Percentiles rank a stretch among this genome's conserved stretches.
These are phyloP conservation scores for Sylvia borin DNA, from an alignment of 2,797 vertebrate species.

Conservation along the genomic window DNA sequence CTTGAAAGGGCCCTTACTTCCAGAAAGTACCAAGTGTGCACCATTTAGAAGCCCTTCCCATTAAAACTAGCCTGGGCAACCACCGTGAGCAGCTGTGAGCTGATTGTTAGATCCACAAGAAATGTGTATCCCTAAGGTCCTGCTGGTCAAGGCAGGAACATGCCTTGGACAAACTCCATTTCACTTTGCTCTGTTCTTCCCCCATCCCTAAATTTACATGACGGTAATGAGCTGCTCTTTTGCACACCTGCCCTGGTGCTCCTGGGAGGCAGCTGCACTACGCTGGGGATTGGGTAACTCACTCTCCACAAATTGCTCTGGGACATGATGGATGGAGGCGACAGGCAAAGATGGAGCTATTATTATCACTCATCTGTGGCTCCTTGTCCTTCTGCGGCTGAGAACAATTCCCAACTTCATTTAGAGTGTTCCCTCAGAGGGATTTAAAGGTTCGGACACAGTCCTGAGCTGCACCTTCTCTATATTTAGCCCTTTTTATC, in stretches of 20 bases:
- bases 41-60: neutral
- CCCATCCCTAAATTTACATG: neutral
- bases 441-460: constrained; percentile 50
- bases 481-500: constrained; percentile 81
- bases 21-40: neutral
- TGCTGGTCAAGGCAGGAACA: neutral
- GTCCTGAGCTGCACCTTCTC: constrained; percentile 53
- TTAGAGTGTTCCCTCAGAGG: constrained; percentile 39
- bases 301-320: neutral
- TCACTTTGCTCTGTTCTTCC: neutral
- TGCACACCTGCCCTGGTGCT: neutral
- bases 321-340: rapidly evolving
- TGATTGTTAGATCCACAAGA: neutral
- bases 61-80: neutral
- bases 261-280: neutral
- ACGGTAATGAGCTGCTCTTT: neutral
- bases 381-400: constrained; percentile 36
- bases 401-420: constrained; percentile 56
- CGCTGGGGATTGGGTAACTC: neutral
- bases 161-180: neutral
- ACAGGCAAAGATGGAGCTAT: constrained; percentile 28
- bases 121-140: neutral
- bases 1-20: neutral
- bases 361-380: neutral
- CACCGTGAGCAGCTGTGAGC: neutral